Conservation (phyloP, 2,113 vertebrate species). For the Petrocephalus zakoni region DNA sequence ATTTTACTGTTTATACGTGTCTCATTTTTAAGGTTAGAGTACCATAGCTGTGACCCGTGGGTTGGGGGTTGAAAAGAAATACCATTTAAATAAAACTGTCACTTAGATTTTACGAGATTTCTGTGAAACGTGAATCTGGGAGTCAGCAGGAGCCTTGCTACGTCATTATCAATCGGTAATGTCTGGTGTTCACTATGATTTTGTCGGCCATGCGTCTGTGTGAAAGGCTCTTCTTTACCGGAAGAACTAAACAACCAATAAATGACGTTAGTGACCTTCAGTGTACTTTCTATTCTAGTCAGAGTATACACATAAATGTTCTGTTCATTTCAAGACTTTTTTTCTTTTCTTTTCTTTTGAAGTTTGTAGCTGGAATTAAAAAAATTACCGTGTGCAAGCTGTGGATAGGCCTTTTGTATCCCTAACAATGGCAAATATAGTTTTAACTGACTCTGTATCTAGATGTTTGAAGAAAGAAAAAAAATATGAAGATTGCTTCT, state of each 20-base stretch:
- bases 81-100: slow-evolving; percentile 45
- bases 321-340: not conserved
- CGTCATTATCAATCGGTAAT: slow-evolving; percentile 38
- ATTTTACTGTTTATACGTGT: not conserved
- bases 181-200: not conserved
- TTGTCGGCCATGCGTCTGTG: not conserved
- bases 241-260: not conserved
- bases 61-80: slow-evolving; percentile 30
- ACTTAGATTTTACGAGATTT: slow-evolving; percentile 51
- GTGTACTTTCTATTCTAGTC: not conserved
- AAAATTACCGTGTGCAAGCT: not conserved
- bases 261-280: not conserved
- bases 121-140: slow-evolving; percentile 54
- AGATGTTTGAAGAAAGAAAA: slow-evolving; percentile 19
- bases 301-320: not conserved
- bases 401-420: slow-evolving; percentile 5
- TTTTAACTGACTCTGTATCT: not conserved
- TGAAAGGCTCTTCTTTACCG: not conserved
- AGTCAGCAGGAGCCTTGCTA: slow-evolving; percentile 34
- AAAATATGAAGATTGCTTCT: slow-evolving; percentile 18
- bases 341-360: not conserved
- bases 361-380: slow-evolving; percentile 6
- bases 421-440: slow-evolving; percentile 1
- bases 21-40: slow-evolving; percentile 37
- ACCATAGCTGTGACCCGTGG: slow-evolving; percentile 43